Evolutionary conservation across 53 echinoderm and acorn worm genomes (phyloP).

Genomic region (Holothuria leucospilota): DNA sequence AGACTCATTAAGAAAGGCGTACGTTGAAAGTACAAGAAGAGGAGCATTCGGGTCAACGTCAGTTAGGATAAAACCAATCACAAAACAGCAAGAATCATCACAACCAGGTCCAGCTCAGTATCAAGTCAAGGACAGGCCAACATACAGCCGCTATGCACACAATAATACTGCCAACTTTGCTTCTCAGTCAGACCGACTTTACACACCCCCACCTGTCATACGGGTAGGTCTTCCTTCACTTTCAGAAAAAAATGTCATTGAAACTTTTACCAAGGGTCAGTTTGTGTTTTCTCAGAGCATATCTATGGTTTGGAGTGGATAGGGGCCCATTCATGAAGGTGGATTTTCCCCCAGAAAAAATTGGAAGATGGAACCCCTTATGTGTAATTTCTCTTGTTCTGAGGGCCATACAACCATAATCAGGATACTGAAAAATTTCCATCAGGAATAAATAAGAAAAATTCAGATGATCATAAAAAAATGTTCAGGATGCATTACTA

Average conservation of each 20-base stretch:
- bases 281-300: too few relatives aligned
- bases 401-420: too few relatives aligned
- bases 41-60: conserved; percentile 96
- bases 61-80: conserved; percentile 94
- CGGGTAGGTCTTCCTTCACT: conserved; percentile 54
- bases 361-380: too few relatives aligned
- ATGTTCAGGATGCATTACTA: too few relatives aligned
- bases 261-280: neutral
- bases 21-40: conserved; percentile 87
- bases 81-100: conserved; percentile 75
- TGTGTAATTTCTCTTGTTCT: too few relatives aligned
- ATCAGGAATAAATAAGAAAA: too few relatives aligned
- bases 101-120: conserved; percentile 97
- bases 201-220: conserved; percentile 86
- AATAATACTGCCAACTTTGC: conserved; percentile 94
- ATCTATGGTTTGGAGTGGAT: too few relatives aligned
- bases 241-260: neutral
- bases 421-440: too few relatives aligned
- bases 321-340: too few relatives aligned
- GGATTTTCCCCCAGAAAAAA: too few relatives aligned
- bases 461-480: too few relatives aligned
- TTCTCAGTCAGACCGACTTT: conserved; percentile 83
- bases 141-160: conserved; percentile 82
- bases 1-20: conserved; percentile 87
- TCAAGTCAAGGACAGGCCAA: conserved; percentile 80